A percentile compares a stretch with the other conserved stretches of the same genome.
These are phyloP conservation scores for Rhaphigaster nebulosa DNA, from an alignment of 2,888 invertebrate species.

Conservation along the genomic window DNA sequence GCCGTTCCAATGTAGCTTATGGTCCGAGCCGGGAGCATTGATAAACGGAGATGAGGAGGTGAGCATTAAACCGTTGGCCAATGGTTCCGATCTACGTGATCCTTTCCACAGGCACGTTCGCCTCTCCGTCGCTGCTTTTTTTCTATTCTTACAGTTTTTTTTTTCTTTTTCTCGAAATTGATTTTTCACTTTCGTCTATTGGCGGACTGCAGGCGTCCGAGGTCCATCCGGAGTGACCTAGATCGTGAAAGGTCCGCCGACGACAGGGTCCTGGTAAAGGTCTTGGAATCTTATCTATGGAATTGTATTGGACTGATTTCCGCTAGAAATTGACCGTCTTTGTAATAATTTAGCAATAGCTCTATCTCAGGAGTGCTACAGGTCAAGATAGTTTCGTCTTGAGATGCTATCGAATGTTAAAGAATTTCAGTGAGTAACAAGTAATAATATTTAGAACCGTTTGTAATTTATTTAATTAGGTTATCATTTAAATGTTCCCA, in stretches of 20 bases:
- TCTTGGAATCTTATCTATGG: slow-evolving; percentile 7
- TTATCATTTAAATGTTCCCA: too few relatives aligned
- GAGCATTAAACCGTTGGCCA: slow-evolving; percentile 6
- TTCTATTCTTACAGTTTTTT: slow-evolving; percentile 28
- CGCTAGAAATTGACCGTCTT: neutral
- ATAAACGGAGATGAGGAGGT: slow-evolving; percentile 8
- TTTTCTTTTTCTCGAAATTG: slow-evolving; percentile 31
- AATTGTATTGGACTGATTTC: neutral
- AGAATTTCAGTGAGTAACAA: neutral
- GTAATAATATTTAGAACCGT: too few relatives aligned
- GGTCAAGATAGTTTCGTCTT: neutral
- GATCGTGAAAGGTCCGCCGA: slow-evolving; percentile 41
- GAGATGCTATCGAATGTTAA: neutral
- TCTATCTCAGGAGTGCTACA: neutral
- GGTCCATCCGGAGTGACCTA: slow-evolving; percentile 24
- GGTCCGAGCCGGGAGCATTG: neutral
- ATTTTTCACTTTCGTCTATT: slow-evolving; percentile 47
- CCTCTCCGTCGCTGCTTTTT: slow-evolving; percentile 6
- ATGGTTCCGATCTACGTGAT: neutral
- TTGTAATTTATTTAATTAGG: too few relatives aligned
- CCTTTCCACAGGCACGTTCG: neutral
- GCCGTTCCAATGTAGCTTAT: neutral
- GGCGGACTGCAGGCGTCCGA: neutral
- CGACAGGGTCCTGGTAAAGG: slow-evolving; percentile 22
- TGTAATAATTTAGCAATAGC: neutral